Conservation (phyloP, 2,888 invertebrate species). For the Pammene fasciana region DNA sequence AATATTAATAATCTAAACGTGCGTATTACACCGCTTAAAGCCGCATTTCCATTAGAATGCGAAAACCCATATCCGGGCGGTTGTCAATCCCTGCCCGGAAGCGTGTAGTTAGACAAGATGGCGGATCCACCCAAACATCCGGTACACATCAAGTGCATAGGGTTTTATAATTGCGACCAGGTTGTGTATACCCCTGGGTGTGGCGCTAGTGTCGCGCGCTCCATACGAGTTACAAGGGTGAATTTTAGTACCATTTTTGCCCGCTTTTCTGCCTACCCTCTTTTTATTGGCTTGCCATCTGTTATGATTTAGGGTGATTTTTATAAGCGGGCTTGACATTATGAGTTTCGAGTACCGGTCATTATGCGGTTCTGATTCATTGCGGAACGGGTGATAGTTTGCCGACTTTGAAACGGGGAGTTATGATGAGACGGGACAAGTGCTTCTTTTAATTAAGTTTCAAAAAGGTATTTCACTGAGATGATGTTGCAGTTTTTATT, state of each 20-base stretch:
- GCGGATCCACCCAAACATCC: conserved; percentile 81
- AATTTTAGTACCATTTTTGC: conserved; percentile 73
- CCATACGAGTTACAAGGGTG: not conserved
- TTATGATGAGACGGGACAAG: not conserved
- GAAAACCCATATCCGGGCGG: conserved; percentile 55
- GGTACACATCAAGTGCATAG: conserved; percentile 76
- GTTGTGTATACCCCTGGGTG: conserved; percentile 1
- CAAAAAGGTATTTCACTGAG: no score
- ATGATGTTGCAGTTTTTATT: no score
- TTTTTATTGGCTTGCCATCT: conserved; percentile 65
- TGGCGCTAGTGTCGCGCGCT: conserved; percentile 21
- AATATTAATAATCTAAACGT: conserved; percentile 32
- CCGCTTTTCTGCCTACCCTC: conserved; percentile 44
- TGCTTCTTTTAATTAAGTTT: no score
- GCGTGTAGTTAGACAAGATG: conserved; percentile 79
- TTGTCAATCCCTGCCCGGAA: conserved; percentile 73
- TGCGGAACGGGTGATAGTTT: not conserved
- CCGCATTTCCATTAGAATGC: conserved; percentile 50
- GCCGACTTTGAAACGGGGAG: not conserved
- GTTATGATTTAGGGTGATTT: conserved; percentile 62
- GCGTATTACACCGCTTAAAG: conserved; percentile 19
- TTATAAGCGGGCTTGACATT: conserved; percentile 28
- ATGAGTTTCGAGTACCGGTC: conserved; percentile 26
- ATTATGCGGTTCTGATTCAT: conserved; percentile 25
- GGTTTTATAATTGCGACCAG: conserved; percentile 32